A percentile compares a stretch with the other conserved stretches of the same genome.
phyloP scores from a whole-genome alignment of 1,140 invertebrate species.

The Pseudomyrmex flavicornis region DNA sequence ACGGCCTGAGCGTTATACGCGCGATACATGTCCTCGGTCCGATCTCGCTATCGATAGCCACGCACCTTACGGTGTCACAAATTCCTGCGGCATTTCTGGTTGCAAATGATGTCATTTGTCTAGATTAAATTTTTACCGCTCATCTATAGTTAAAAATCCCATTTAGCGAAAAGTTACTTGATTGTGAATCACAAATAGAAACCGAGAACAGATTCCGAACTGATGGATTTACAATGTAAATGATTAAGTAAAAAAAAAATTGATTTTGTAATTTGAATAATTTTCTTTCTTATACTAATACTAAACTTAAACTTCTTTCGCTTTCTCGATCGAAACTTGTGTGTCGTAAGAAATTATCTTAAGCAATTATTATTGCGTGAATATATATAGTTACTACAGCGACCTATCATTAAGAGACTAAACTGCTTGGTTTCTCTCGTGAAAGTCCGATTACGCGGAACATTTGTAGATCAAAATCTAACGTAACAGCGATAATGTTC shows the following conservation, averaged over 20 bases:
- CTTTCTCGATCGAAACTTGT: not conserved
- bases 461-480: constrained; percentile 25
- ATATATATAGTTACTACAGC: not conserved
- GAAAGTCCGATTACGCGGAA: constrained; percentile 34
- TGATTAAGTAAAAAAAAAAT: not conserved
- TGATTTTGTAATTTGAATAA: not conserved
- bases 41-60: constrained; percentile 67
- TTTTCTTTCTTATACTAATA: not conserved
- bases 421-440: constrained; percentile 29
- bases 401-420: not conserved
- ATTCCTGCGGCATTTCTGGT: constrained; percentile 51
- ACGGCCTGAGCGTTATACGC: constrained; percentile 70
- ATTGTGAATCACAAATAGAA: not conserved
- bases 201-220: not conserved
- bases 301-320: not conserved
- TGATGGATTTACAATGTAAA: not conserved
- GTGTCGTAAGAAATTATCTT: not conserved
- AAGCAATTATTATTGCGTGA: not conserved
- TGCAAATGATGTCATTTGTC: not conserved
- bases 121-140: constrained; percentile 34
- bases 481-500: constrained; percentile 12
- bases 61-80: constrained; percentile 56
- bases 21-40: constrained; percentile 57
- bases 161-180: not conserved
- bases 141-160: not conserved